phyloP scores from a whole-genome alignment of 92 coral and sea anemone genomes.

The Porites rus region DNA sequence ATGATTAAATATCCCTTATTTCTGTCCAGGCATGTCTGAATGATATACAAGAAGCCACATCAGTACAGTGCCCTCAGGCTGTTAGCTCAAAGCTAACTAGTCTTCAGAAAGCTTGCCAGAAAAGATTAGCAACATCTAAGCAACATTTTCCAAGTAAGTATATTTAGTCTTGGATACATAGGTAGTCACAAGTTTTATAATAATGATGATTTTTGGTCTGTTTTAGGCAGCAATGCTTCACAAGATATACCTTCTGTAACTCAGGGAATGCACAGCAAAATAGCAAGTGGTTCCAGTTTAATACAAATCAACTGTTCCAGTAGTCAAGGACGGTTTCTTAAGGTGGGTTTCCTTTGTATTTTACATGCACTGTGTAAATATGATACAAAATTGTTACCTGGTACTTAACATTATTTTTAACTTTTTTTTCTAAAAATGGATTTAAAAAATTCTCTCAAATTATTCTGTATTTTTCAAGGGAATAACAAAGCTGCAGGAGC shows the following conservation, averaged over 20 bases:
- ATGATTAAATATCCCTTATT: neutral
- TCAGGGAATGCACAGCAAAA: slow-evolving; percentile 80
- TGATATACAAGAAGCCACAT: slow-evolving; percentile 80
- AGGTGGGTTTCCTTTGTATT: slow-evolving; percentile 58
- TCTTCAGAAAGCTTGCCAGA: slow-evolving; percentile 73
- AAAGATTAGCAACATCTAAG: slow-evolving; percentile 57
- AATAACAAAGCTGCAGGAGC: too few relatives aligned
- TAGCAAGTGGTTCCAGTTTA: slow-evolving; percentile 94
- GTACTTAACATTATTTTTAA: too few relatives aligned
- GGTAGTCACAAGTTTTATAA: neutral
- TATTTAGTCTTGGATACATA: neutral
- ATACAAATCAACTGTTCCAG: slow-evolving; percentile 79
- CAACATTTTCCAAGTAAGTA: slow-evolving; percentile 36
- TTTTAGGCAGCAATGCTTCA: slow-evolving; percentile 29
- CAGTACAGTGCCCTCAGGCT: slow-evolving; percentile 63
- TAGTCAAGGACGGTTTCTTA: slow-evolving; percentile 91
- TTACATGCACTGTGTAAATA: neutral
- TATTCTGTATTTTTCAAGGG: too few relatives aligned
- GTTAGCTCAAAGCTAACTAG: slow-evolving; percentile 62
- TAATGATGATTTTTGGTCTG: neutral
- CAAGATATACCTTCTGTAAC: slow-evolving; percentile 73
- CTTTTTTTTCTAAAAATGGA: too few relatives aligned
- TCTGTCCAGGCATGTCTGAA: slow-evolving; percentile 72
- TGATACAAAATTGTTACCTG: too few relatives aligned
- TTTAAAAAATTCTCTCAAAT: too few relatives aligned